Base-by-base conservation (phyloP, 1,140 invertebrate genomes). In the Armadillidium nasatum region DNA sequence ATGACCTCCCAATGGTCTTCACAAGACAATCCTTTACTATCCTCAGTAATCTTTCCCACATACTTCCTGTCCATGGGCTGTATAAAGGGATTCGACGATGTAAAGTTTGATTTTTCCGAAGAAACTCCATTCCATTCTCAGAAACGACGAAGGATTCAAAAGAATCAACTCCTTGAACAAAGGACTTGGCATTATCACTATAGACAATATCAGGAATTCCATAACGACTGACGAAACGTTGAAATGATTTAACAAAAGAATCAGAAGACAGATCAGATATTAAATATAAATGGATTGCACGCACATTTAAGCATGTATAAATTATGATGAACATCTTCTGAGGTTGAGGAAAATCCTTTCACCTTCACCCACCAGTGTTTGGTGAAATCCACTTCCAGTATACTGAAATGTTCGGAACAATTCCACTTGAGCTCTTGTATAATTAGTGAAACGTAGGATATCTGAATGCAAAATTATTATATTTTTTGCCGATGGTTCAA, bases 281-380 rank as follows among this genome's bases (percentile, higher is more conserved):
- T 11, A 74, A 44, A 19, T 66, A 44, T 6, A 74, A 74, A 74
- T 71, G 44, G 7, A 74, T 68, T 2, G 10, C 45, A 19, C 73
- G 45, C 13, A 74, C 22, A 11, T 71, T 74, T n/a, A 74, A 22
- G 33, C 54, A 74, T n/a, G 44, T 74, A 11, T 45, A 74, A 6
- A 74, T 74, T 1, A 74, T 11, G 10, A 74, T 72, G 22, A 45
- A 74, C 71, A 74, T 68, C 54, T 74, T 74, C 3, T 19, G 15
- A 23, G 22, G 4, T 15, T 11, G n/a, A 6, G 33, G 33, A 33
- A 33, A 6, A 33, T 1, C 60, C 73, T 13, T 46, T 46, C n/a
- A 22, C 19, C 23, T 74, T 73, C 3, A 74, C 54, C 45, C 19
- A 74, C n/a, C 44, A 73, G 13, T 66, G 73, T 7, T 46, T 46